A percentile compares a stretch with the other conserved stretches of the same genome.
phyloP scores from a whole-genome alignment of 1,140 invertebrate genomes.

The Elysia chlorotica region DNA sequence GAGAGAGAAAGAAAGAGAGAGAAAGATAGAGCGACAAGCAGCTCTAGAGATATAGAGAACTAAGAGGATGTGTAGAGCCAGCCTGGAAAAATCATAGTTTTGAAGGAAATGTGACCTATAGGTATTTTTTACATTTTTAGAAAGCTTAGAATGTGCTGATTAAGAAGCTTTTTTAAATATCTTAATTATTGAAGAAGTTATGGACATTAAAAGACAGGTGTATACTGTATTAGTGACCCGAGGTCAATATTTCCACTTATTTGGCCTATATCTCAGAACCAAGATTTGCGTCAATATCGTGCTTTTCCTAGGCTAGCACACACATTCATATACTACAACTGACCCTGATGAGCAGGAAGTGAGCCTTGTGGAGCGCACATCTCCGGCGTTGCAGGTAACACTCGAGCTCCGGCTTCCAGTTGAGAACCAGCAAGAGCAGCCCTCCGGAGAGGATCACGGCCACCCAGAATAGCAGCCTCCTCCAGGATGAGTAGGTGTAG shows the following conservation, averaged over 20 bases:
- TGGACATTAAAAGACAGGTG: too few species aligned
- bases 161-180: background rate
- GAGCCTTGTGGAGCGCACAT: slow-evolving; percentile 75
- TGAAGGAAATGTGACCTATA: too few species aligned
- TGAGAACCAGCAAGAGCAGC: slow-evolving; percentile 77
- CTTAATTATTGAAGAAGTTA: background rate
- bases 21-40: too few species aligned
- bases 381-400: slow-evolving; percentile 75
- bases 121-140: too few species aligned
- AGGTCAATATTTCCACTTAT: background rate
- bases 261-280: background rate
- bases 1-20: too few species aligned
- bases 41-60: too few species aligned
- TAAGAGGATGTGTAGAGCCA: too few species aligned
- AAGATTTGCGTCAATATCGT: background rate
- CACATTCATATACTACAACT: too few species aligned
- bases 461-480: slow-evolving; percentile 47
- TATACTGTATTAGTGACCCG: too few species aligned
- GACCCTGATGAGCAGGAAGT: slow-evolving; percentile 79
- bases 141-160: too few species aligned
- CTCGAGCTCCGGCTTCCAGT: slow-evolving; percentile 84
- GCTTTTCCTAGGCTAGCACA: too few species aligned
- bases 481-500: slow-evolving; percentile 32
- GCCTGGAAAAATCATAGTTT: too few species aligned
- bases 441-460: slow-evolving; percentile 74